Base-by-base conservation (phyloP, 1,140 invertebrate genomes). In the Amyelois transitella region DNA sequence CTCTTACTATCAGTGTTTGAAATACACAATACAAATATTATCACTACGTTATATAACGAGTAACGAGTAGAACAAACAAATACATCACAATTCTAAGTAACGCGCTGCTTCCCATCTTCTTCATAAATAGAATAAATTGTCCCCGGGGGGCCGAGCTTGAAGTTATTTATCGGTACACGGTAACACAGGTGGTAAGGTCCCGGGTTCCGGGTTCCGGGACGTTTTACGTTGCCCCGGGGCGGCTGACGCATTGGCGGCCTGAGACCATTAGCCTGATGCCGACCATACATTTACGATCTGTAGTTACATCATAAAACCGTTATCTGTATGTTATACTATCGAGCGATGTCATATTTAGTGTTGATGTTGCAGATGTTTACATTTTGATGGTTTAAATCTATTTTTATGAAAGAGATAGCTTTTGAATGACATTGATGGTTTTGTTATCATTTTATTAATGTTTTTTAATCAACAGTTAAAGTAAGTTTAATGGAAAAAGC, bases 121-220 rank as follows among this genome's bases (percentile, higher is more conserved):
- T 50, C 48, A 63, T 66, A 66, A 66, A 60, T 53, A 60, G 44
- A 60, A 70, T 64, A 60, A 70, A 66, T 66, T 52, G 56, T 52
- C 58, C 59, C 51, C 43, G 22, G 62, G 53, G 65, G 54, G 38
- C 7, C 17, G 28, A 47, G 48, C 20, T 45, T 28, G 51, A 47
- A 62, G 53, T 60, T 67, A 69, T 66, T 71, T 66, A 67, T 67
- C 58, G 50, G 49, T 47, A 55, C 28, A 24, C 48, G 55, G 20
- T 47, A 57, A 53, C 64, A 59, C 66, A 73, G 70, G 64, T 73
- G 67, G 66, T 38, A 38, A 38, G 32, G 32, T 14, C 5, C 32
- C 8, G 22, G 22, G 32, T 56, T 52, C 52, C 43, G 53, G 56
- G 49, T 58, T 57, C 58, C 54, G 60, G 53, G 61, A 62, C 51